A percentile compares a stretch with the other conserved stretches of the same genome.
phyloP scores from a whole-genome alignment of 2,797 vertebrate species.

The Danio choprae region DNA sequence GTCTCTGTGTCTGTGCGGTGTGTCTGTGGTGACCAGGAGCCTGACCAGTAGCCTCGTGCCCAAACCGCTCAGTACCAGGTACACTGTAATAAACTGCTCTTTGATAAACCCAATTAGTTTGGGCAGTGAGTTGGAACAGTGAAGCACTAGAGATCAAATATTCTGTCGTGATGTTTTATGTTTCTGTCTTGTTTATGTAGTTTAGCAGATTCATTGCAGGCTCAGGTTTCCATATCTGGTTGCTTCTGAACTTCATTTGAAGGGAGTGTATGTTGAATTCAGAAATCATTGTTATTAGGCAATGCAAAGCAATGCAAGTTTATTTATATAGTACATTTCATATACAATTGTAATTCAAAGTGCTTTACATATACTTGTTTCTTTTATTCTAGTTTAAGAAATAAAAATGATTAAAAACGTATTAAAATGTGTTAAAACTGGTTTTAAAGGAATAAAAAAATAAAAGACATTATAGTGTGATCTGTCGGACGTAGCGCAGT shows the following conservation, averaged over 20 bases:
- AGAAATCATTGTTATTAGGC: too few species aligned
- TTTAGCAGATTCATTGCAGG: not conserved
- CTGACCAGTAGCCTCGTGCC: constrained; percentile 25
- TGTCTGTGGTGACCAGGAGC: constrained; percentile 62
- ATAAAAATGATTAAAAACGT: too few species aligned
- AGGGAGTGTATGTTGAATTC: too few species aligned
- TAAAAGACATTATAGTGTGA: too few species aligned
- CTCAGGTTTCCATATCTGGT: not conserved
- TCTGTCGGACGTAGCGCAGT: too few species aligned
- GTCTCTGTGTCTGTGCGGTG: constrained; percentile 75
- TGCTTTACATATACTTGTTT: too few species aligned
- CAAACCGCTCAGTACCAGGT: constrained; percentile 74
- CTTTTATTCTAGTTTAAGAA: too few species aligned
- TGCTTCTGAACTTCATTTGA: not conserved
- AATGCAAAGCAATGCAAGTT: too few species aligned
- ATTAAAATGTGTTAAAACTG: too few species aligned
- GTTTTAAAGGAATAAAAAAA: too few species aligned
- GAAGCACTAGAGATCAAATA: not conserved
- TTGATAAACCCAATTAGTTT: not conserved
- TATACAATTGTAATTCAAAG: too few species aligned
- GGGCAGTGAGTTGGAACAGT: not conserved
- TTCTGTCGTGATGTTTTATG: not conserved
- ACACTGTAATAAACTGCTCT: constrained; percentile 6
- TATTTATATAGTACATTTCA: too few species aligned
- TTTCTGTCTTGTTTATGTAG: not conserved